These are phyloP conservation scores for Distichodus sexfasciatus DNA, from an alignment of 2,797 vertebrate species.

Conservation along the genomic window DNA sequence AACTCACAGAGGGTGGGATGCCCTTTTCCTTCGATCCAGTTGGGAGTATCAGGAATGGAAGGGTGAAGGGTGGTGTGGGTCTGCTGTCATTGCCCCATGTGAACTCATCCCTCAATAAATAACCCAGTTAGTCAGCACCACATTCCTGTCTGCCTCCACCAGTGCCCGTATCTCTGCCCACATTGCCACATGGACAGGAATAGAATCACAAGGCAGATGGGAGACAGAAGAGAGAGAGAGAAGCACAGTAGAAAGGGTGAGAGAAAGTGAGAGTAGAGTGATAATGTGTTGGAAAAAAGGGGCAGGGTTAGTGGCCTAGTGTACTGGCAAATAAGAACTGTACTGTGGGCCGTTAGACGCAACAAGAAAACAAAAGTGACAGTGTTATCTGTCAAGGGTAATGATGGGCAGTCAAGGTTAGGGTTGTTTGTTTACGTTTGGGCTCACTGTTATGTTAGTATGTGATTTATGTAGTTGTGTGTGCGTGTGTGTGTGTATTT, in stretches of 20 bases:
- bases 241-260: slow-evolving; percentile 41
- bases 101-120: slow-evolving; percentile 59
- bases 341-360: slow-evolving; percentile 3
- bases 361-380: not conserved
- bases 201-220: slow-evolving; percentile 66
- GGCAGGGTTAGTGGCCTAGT: not conserved
- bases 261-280: not conserved
- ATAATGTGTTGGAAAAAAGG: not conserved
- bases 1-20: slow-evolving; percentile 29
- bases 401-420: not conserved
- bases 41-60: slow-evolving; percentile 38
- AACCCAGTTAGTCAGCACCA: slow-evolving; percentile 66
- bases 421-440: slow-evolving; percentile 1
- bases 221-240: slow-evolving; percentile 5
- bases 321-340: slow-evolving; percentile 13
- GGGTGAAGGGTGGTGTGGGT: slow-evolving; percentile 60
- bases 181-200: slow-evolving; percentile 74
- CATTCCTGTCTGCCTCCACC: slow-evolving; percentile 51
- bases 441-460: not conserved
- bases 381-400: not conserved
- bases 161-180: slow-evolving; percentile 1
- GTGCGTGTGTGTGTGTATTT: not conserved
- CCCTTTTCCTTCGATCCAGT: slow-evolving; percentile 28
- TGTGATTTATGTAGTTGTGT: slow-evolving; percentile 18
- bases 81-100: slow-evolving; percentile 54